Percentiles rank a stretch among this genome's conserved stretches.
phyloP scores from a whole-genome alignment of 2,797 vertebrate genomes.

The Arnoldichthys spilopterus region DNA sequence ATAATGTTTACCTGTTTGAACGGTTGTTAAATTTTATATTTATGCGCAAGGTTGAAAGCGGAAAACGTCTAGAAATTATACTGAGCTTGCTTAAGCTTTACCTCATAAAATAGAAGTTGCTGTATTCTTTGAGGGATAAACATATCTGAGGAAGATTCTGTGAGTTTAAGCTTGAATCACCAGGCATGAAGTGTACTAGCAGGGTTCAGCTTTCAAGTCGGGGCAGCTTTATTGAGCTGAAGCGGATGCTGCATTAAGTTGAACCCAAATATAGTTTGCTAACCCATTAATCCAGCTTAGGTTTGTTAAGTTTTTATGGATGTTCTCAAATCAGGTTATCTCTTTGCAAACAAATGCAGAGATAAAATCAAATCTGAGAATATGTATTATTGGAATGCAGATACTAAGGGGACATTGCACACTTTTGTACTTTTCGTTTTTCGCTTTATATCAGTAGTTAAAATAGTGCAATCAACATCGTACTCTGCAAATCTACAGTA shows the following conservation, averaged over 20 bases:
- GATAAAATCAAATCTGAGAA: not conserved
- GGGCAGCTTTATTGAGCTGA: not conserved
- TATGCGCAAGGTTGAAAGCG: constrained; percentile 39
- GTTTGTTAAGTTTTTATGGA: not conserved
- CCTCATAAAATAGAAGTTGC: constrained; percentile 25
- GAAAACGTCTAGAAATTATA: constrained; percentile 24
- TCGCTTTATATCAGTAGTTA: constrained; percentile 21
- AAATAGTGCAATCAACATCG: constrained; percentile 20
- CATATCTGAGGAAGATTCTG: not conserved
- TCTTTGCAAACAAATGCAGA: constrained; percentile 14
- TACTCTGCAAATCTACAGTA: constrained; percentile 25
- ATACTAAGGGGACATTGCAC: constrained; percentile 26
- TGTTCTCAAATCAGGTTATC: constrained; percentile 15
- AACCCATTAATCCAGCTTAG: not conserved
- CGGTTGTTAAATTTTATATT: constrained; percentile 50
- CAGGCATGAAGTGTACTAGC: constrained; percentile 19
- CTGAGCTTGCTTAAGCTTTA: constrained; percentile 18
- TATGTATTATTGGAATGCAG: constrained; percentile 4
- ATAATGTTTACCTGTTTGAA: constrained; percentile 34
- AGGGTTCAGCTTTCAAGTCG: not conserved
- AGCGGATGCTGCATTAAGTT: constrained; percentile 22
- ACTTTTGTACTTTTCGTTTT: constrained; percentile 26
- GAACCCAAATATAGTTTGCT: constrained; percentile 1
- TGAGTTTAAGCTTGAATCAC: constrained; percentile 15
- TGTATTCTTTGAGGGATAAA: constrained; percentile 40